Evolutionary conservation across 2,113 vertebrate genomes (phyloP), one percentile per base, ranked within the genome.

Genomic region (Serinus canaria): DNA sequence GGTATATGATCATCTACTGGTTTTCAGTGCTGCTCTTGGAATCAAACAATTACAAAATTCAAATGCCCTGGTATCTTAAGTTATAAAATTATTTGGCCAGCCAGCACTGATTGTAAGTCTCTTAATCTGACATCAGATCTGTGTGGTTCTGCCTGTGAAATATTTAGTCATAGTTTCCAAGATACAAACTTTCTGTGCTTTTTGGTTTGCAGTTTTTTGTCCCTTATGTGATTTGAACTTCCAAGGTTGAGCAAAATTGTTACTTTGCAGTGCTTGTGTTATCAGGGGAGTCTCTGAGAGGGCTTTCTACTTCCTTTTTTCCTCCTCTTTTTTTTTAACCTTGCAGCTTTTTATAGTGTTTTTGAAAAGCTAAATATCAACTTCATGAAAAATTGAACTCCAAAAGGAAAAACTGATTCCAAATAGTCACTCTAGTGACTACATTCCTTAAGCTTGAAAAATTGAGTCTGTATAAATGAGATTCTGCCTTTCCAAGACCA

Each of bases 131-230:
- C 35, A 49, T 27, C 0, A 1, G 6, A 58, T 59, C 17, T 68
- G 0, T 24, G 3, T 63, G 15, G n/a, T 11, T 11, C 37, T 82
- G 9, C 47, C 47, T 44, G 0, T 8, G 10, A 85, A 33, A 3
- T 0, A 72, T 72, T 92, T 75, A 37, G 30, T 75, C 5, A 3
- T 49, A 21, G 4, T 75, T 94, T 91, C 89, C 12, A 30, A 30
- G 21, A 41, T 7, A 44, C 25, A 53, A 84, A 47, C 37, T 63
- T 63, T 13, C 15, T 55, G 4, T 21, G 8, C 3, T 69, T 55
- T 68, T 55, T 37, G 4, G 9, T 20, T 33, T 37, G 9, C 15
- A 47, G 6, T 19, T 53, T 74, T 75, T 37, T 52, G 37, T 25
- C 31, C 4, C 24, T 63, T 64, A 21, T 5, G 9, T 43, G 35